Evolutionary conservation across 1,140 invertebrate genomes (phyloP), one percentile per base, ranked within the genome.

Genomic region (Planococcus citri): DNA sequence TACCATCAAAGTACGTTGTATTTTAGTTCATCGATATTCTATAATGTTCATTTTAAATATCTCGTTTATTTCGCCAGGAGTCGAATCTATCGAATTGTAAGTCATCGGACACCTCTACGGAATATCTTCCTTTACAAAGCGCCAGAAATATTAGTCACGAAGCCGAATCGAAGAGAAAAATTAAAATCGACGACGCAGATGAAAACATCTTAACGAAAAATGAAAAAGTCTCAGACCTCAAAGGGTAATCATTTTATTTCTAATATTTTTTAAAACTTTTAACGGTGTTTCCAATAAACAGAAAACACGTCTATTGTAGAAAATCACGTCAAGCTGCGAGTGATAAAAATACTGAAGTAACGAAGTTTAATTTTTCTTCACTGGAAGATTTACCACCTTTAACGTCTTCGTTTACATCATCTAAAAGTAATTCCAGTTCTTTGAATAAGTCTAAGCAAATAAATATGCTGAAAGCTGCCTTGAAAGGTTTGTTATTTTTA

Each of bases 401-500:
- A 69, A 75, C 76, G 72, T 72, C 78, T 69, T 77, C 77, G 72
- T 73, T 73, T 70, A 78, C 77, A 74, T 79, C 78, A 72, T 77
- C 78, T 74, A 78, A 78, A 73, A 72, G 74, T 60, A 78, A 79
- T 74, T 73, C 79, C 22, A 79, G 78, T 27, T 76, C 77, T 12
- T 71, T 80, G 24, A 79, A 79, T 73, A 76, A 77, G 29, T 79
- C 79, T 73, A 81, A 79, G 69, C 74, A 77, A 71, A 78, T 80
- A 72, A 78, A 80, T 29, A 79, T 25, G 10, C 17, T 64, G 17
- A 64, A 64, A 25, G 60, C 60, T 64, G 25, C 25, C 2, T 25
- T 64, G 6, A 22, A 25, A 27, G 60, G 60, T 64, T 24, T 25
- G 17, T 17, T 27, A 64, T 24, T 64, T 64, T 64, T 24, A 2